A percentile compares a stretch with the other conserved stretches of the same genome.
These are phyloP conservation scores for Varecia variegata DNA, from an alignment of 2,797 vertebrate genomes.

Conservation along the genomic window DNA sequence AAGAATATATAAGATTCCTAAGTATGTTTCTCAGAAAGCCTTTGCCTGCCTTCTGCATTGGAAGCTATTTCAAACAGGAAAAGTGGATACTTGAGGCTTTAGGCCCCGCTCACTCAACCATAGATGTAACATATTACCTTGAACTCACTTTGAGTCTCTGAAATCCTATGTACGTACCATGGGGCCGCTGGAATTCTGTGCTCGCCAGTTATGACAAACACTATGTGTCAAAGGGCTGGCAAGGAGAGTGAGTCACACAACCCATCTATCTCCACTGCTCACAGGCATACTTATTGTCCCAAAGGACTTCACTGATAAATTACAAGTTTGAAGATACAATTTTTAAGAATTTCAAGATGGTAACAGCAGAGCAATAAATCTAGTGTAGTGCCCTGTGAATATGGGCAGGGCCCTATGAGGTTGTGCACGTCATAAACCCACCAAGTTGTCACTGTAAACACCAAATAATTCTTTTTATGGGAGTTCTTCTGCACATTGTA, in stretches of 20 bases:
- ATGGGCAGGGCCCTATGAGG: background rate
- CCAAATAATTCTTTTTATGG: background rate
- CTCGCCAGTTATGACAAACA: background rate
- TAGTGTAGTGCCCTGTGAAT: background rate
- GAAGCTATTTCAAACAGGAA: background rate
- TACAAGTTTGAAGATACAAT: background rate
- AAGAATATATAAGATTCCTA: background rate
- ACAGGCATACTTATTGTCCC: background rate
- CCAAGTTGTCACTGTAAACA: background rate
- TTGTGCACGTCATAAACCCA: background rate
- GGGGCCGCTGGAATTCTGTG: background rate
- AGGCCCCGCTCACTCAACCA: background rate
- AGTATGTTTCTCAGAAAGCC: background rate
- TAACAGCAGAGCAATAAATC: background rate
- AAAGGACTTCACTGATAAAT: background rate
- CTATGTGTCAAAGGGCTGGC: background rate
- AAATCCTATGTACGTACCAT: background rate
- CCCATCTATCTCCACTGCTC: background rate
- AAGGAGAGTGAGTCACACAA: background rate
- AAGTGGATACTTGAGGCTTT: background rate
- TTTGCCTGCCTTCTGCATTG: background rate
- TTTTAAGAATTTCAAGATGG: background rate
- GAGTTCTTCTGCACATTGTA: background rate
- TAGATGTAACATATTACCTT: background rate
- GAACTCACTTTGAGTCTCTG: background rate